Evolutionary conservation across 2,113 vertebrate genomes (phyloP).

Genomic region (Pelvicachromis taeniatus): DNA sequence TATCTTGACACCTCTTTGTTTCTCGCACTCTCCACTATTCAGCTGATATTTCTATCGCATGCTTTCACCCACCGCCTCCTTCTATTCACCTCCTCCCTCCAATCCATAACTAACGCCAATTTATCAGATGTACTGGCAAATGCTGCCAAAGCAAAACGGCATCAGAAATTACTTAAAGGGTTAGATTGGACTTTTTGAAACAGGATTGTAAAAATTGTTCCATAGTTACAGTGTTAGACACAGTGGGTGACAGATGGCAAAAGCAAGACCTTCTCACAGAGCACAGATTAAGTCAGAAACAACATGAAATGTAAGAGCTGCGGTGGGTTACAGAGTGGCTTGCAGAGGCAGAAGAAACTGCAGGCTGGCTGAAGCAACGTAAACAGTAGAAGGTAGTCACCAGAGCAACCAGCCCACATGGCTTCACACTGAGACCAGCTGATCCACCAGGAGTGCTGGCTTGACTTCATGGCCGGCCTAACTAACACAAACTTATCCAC

Average conservation of each 20-base stretch:
- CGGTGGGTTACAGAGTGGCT: background rate
- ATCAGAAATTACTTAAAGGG: background rate
- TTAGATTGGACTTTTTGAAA: background rate
- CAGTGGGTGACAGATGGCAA: background rate
- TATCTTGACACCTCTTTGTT: conserved; percentile 55
- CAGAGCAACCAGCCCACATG: background rate
- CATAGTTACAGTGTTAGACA: background rate
- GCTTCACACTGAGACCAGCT: too few relatives aligned
- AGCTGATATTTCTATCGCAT: conserved; percentile 30
- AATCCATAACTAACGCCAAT: background rate
- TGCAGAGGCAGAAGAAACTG: background rate
- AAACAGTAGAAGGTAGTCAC: background rate
- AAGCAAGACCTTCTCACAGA: background rate
- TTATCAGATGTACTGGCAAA: conserved; percentile 20
- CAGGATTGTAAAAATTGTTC: background rate
- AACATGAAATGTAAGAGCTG: background rate
- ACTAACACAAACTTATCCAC: too few relatives aligned
- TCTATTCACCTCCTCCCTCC: background rate
- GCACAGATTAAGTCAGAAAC: background rate
- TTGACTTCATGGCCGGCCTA: too few relatives aligned
- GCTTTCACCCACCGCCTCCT: conserved; percentile 13
- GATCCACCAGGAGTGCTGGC: too few relatives aligned
- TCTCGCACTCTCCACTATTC: conserved; percentile 42
- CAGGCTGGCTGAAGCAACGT: background rate
- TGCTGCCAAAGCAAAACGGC: background rate